Evolutionary conservation across 2,888 invertebrate species (phyloP), one percentile per base, ranked within the genome.

Genomic region (Nebria brevicollis): DNA sequence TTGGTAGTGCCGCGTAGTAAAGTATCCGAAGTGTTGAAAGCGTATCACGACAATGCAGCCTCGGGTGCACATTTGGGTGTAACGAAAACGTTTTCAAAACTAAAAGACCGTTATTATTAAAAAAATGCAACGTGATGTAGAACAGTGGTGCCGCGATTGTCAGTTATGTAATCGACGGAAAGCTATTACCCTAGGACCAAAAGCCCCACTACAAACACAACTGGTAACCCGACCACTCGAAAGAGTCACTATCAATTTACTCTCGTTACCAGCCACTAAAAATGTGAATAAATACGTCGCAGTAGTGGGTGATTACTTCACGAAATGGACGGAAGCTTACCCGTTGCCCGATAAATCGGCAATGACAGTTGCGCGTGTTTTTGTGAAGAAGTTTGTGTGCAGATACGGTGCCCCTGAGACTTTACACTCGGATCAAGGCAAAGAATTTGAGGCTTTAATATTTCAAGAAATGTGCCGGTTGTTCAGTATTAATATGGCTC

Each of bases 381-480:
- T 85, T 13, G 83, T 85, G 4, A 73, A 77, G 11, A 34, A 84
- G 20, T 72, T 85, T 8, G 26, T 84, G n/a, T 81, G 79, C 34
- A 70, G 82, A 6, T 83, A 78, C 8, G 84, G 84, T 13, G 66
- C 76, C 1, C 83, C 84, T 0, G 13, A 54, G 8, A 72, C 66
- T 8, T 15, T 84, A 0, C 81, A 84, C 73, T 81, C 84, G 0
- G 85, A 85, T 72, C 83, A 85, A 77, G 85, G 84, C 6, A 64
- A 82, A 15, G 83, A 84, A 74, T 86, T 85, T 54, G 83, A 85
- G 72, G 84, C 84, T 2, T 73, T 81, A 2, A 25, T 86, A 7
- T 82, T 83, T 34, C 66, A 82, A 66, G 82, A 84, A 25, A 25
- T 82, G 66, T 43, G 80, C 10, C 41, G 83, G 13, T 65, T 82